These are phyloP conservation scores for Helicolenus hilgendorfi DNA, from an alignment of 2,797 vertebrate genomes.

Conservation along the genomic window DNA sequence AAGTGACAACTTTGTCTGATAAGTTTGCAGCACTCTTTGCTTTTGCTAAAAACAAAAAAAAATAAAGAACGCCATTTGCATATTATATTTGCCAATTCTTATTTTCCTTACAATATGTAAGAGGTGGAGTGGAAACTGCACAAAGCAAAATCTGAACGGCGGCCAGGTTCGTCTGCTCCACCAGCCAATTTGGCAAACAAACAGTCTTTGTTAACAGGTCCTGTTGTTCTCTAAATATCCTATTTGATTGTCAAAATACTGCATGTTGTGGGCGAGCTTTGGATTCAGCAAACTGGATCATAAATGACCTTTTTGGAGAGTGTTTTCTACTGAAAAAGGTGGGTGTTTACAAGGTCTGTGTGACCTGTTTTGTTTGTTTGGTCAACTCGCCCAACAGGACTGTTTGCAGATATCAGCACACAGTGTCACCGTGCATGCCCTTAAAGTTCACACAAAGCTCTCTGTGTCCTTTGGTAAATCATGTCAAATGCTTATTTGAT, in stretches of 20 bases:
- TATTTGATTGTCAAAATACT: constrained; percentile 1
- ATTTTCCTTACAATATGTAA: background rate
- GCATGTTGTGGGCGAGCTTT: constrained; percentile 19
- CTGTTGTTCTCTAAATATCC: constrained; percentile 22
- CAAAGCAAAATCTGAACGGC: background rate
- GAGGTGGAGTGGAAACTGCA: background rate
- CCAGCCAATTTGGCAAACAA: constrained; percentile 31
- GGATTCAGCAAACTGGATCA: constrained; percentile 26
- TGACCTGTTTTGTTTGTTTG: constrained; percentile 77
- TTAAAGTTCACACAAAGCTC: constrained; percentile 51
- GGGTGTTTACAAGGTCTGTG: constrained; percentile 68
- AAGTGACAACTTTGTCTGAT: background rate
- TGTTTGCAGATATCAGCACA: constrained; percentile 70
- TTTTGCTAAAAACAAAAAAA: constrained; percentile 2
- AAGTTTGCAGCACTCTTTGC: background rate
- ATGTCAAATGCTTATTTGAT: background rate
- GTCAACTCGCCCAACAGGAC: constrained; percentile 52
- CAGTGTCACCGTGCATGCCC: constrained; percentile 55
- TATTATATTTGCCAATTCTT: constrained; percentile 7
- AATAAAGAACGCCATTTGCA: background rate
- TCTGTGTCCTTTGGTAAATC: constrained; percentile 13
- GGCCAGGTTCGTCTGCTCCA: constrained; percentile 12
- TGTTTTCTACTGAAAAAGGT: constrained; percentile 17
- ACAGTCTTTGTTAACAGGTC: constrained; percentile 12
- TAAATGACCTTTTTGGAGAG: constrained; percentile 23